Evolutionary conservation across 1,140 invertebrate species (phyloP).

Genomic region (Meloidogyne exigua): DNA sequence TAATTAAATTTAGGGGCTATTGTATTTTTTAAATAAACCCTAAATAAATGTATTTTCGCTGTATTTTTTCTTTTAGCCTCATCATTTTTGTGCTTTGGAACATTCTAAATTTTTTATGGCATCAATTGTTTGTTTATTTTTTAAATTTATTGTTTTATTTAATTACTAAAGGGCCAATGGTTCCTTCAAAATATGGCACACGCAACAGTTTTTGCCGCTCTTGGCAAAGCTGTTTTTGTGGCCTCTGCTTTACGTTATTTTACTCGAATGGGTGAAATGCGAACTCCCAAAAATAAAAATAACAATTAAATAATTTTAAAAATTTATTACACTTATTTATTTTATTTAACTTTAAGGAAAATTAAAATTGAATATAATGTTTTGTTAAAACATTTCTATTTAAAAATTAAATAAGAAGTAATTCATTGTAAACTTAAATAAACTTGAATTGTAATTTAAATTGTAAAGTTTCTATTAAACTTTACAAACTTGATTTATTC

Average conservation of each 20-base stretch:
- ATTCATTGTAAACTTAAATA: neutral
- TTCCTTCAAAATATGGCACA: conserved; percentile 55
- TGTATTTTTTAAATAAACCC: neutral
- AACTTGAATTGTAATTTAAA: too few species aligned
- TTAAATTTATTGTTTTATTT: neutral
- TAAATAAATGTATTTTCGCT: neutral
- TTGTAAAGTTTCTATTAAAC: too few species aligned
- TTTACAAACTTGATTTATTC: too few species aligned
- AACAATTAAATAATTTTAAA: too few species aligned
- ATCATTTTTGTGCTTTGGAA: conserved; percentile 33
- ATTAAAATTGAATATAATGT: too few species aligned
- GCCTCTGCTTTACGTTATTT: conserved; percentile 47
- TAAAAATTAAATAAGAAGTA: too few species aligned
- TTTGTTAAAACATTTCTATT: too few species aligned
- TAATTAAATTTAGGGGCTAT: neutral
- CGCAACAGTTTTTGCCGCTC: conserved; percentile 41
- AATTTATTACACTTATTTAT: too few species aligned
- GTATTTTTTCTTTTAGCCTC: neutral
- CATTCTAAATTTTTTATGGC: conserved; percentile 44
- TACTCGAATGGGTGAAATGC: conserved; percentile 30
- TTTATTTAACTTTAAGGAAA: too few species aligned
- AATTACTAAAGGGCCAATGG: conserved; percentile 40
- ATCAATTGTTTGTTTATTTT: conserved; percentile 22
- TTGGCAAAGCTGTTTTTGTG: conserved; percentile 45
- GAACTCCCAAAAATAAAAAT: too few species aligned